Base-by-base conservation (phyloP, 2,113 vertebrate genomes). In the Ranitomeya variabilis region DNA sequence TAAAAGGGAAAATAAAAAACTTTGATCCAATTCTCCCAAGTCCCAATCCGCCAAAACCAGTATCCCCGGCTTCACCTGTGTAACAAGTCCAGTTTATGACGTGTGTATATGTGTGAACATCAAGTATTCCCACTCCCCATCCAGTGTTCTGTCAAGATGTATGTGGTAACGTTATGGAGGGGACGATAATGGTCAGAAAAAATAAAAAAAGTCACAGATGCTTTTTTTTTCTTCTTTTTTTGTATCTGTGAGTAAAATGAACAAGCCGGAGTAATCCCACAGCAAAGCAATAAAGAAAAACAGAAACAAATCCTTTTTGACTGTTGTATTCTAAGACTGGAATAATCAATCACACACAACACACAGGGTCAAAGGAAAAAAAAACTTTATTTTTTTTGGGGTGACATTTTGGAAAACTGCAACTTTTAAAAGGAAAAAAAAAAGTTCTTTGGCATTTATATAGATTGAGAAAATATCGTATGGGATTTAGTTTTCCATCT, bases 391-490 rank as follows among this genome's bases (percentile, higher is more conserved):
- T 74, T 76, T 81, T 88, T 78, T 86, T 1, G 26, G 26, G 31
- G 51, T 80, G 86, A 66, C 57, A 67, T 80, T 69, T 89, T 86
- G 78, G 67, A 57, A 90, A 60, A 57, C 83, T 76, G 73, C 26
- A 71, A 31, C 51, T 74, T 88, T 55, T 76, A 12, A 21, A 26
- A 80, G 76, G 76, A 73, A 67, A 79, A 83, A 37, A 77, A 74
- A 62, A 86, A 23, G 31, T 66, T 83, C 51, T 90, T 88, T 90
- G 90, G 90, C 85, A 89, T 45, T 45, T 45, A 45, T 85, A 88
- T 89, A 85, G 31, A 86, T 26, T 66, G 45, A 45, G 57, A 77
- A 77, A 78, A 62, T 26, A 85, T 83, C 11, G n/a, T 45, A 51
- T 64, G 23, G n/a, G 13, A 1, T 18, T 10, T 18, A 64, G 18